Conservation (phyloP, 1,140 invertebrate species). For the Sminthurinus signatus region DNA sequence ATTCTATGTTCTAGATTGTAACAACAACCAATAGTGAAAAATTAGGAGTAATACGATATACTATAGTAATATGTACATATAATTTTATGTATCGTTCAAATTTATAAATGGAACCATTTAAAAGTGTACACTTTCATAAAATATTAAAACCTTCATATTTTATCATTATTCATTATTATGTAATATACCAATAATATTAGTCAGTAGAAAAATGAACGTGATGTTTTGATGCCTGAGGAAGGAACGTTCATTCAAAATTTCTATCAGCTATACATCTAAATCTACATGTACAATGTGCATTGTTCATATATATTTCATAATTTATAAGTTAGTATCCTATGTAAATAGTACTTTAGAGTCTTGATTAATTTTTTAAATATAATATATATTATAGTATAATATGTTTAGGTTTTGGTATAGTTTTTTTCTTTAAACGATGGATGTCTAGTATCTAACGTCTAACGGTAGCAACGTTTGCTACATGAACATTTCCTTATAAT, state of each 20-base stretch:
- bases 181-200: neutral
- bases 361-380: too few relatives aligned
- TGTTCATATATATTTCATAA: neutral
- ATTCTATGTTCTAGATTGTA: too few relatives aligned
- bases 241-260: neutral
- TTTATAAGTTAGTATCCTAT: constrained; percentile 21
- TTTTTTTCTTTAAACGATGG: too few relatives aligned
- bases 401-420: too few relatives aligned
- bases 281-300: neutral
- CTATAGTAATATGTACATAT: too few relatives aligned
- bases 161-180: neutral
- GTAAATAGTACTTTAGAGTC: too few relatives aligned
- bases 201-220: neutral
- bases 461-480: constrained; percentile 43
- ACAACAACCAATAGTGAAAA: too few relatives aligned
- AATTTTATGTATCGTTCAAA: too few relatives aligned
- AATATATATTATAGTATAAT: too few relatives aligned
- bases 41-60: too few relatives aligned
- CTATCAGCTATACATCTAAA: neutral
- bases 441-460: too few relatives aligned
- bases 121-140: neutral
- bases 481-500: constrained; percentile 77
- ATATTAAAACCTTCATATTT: neutral
- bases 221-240: neutral
- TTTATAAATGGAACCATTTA: too few relatives aligned